These are phyloP conservation scores for Sinocyclocheilus grahami DNA, from an alignment of 2,113 vertebrate genomes.

Conservation along the genomic window DNA sequence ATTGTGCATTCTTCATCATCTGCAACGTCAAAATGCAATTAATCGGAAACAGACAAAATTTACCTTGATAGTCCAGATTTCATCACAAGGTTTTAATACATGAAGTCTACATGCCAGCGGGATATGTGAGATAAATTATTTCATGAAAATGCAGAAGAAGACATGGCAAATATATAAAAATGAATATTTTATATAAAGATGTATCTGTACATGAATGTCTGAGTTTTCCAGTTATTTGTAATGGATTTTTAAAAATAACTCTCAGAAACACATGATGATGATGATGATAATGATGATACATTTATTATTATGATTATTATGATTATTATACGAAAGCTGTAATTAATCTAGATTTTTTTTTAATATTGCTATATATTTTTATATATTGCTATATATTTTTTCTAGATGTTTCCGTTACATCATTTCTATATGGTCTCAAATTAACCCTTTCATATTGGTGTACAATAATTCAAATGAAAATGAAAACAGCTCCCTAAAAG, in stretches of 20 bases:
- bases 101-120: not conserved
- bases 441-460: not conserved
- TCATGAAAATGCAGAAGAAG: not conserved
- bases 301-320: too few relatives aligned
- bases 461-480: not conserved
- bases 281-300: too few relatives aligned
- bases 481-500: not conserved
- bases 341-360: too few relatives aligned
- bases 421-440: too few relatives aligned
- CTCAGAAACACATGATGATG: too few relatives aligned
- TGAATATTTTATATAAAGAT: too few relatives aligned
- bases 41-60: conserved; percentile 1
- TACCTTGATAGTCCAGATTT: not conserved
- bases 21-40: conserved; percentile 6
- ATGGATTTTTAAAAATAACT: too few relatives aligned
- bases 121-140: not conserved
- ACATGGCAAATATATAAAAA: not conserved
- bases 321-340: too few relatives aligned
- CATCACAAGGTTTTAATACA: conserved; percentile 1
- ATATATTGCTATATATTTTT: too few relatives aligned
- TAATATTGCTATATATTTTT: too few relatives aligned
- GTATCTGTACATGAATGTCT: too few relatives aligned
- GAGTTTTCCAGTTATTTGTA: not conserved
- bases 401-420: too few relatives aligned
- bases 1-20: conserved; percentile 11